Evolutionary conservation across 2,797 vertebrate species (phyloP), one percentile per base, ranked within the genome.

Genomic region (Alauda arvensis): DNA sequence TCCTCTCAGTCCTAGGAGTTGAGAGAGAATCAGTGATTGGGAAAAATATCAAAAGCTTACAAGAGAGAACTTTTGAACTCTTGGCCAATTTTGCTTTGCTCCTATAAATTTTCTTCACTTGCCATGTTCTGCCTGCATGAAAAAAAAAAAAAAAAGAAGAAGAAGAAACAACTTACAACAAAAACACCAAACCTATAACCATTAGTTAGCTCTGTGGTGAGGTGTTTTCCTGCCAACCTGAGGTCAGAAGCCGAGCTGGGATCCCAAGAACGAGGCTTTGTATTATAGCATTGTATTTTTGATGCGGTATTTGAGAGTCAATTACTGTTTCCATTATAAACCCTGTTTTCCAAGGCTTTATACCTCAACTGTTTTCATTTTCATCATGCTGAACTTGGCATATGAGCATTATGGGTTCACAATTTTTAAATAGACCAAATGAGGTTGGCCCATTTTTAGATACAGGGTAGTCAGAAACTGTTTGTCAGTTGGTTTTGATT

Each of bases 281-380:
- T 97, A 95, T 96, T 96, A 96, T 66, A 96, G 93, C 81, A 97
- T 97, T 97, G 97, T 97, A 95, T 96, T 97, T 97, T 97, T 96
- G 95, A 97, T 96, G 96, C 90, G 67, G 94, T 96, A 95, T 91
- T 96, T 96, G 96, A 92, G 87, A 93, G 96, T 93, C 96, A 97
- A 97, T 97, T 97, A 97, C 96, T 95, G 96, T 96, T 97, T 97
- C 96, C 96, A 97, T 96, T 97, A 96, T 96, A 96, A 97, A 96
- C 96, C 89, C 91, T 97, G 96, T 97, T 96, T 97, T 96, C 93
- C 87, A 95, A 97, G 93, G 94, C 94, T 94, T 97, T 96, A 90
- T 96, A 94, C 93, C 96, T 97, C 95, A 96, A 90, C 94, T 88
- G 56, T 94, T 95, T 95, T 95, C 90, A 90, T 95, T 95, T 95